A percentile compares a stretch with the other conserved stretches of the same genome.
Evolutionary conservation across 2,797 vertebrate species (phyloP).

Genomic region (Clarias pachynema): DNA sequence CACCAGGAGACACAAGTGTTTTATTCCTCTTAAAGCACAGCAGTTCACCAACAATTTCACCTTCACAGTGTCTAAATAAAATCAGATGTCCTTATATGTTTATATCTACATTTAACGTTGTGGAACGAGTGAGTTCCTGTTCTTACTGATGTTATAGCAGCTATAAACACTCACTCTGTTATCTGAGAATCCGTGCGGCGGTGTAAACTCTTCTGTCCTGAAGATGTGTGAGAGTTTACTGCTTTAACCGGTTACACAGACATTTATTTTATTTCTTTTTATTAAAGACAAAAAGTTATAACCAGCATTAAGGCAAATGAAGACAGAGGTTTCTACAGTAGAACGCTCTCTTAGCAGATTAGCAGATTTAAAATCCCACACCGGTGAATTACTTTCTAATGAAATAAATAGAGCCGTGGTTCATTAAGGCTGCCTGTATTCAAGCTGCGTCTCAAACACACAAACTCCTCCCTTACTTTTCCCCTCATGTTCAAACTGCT

Average conservation of each 20-base stretch:
- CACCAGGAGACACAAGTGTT: background rate
- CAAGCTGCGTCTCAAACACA: background rate
- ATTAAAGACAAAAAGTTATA: background rate
- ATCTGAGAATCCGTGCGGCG: background rate
- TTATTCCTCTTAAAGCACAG: background rate
- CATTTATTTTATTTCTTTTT: background rate
- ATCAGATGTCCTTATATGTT: background rate
- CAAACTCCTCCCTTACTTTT: background rate
- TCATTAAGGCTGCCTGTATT: background rate
- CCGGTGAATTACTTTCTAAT: background rate
- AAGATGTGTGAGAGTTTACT: no score
- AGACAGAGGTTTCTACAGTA: background rate
- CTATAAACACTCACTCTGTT: background rate
- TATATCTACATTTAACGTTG: background rate
- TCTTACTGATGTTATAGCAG: background rate
- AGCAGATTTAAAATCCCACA: background rate
- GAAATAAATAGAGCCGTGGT: background rate
- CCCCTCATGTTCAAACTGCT: background rate
- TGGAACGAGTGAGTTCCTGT: background rate
- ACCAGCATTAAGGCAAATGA: background rate
- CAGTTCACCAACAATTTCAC: background rate
- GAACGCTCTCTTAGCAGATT: background rate
- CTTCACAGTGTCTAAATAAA: background rate
- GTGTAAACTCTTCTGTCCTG: background rate
- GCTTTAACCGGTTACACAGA: no score